A percentile compares a stretch with the other conserved stretches of the same genome.
Evolutionary conservation across 2,113 vertebrate species (phyloP).

Genomic region (Plecotus auritus): DNA sequence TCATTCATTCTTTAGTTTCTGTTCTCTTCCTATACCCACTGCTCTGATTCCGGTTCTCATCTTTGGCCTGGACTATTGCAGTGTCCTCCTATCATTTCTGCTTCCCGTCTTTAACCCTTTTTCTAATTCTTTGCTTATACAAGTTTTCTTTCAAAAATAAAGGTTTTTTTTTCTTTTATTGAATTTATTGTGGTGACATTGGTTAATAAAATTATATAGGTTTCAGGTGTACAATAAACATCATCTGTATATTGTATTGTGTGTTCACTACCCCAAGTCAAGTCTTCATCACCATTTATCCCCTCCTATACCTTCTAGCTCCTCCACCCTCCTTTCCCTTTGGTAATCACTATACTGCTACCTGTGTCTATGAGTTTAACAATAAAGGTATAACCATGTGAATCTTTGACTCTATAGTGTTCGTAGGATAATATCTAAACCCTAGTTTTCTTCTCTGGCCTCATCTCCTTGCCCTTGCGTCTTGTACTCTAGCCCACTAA

Average conservation of each 20-base stretch:
- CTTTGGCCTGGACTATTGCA: not conserved
- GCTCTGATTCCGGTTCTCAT: not conserved
- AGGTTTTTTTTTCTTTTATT: not conserved
- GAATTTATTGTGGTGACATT: not conserved
- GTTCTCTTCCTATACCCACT: not conserved
- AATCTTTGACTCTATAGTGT: not conserved
- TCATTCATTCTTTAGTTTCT: not conserved
- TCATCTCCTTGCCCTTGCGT: not conserved
- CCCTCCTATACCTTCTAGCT: not conserved
- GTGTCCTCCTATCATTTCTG: not conserved
- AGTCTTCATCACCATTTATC: not conserved
- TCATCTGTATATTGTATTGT: not conserved
- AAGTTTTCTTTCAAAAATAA: not conserved
- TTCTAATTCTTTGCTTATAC: not conserved
- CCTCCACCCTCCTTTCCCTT: not conserved
- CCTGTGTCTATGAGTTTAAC: not conserved
- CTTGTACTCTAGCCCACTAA: not conserved
- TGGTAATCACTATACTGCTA: not conserved
- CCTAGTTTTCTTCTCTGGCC: not conserved
- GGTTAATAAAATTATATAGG: not conserved
- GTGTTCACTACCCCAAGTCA: not conserved
- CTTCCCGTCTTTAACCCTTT: not conserved
- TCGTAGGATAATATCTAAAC: not conserved
- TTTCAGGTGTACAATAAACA: not conserved
- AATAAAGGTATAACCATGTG: not conserved